Evolutionary conservation across 2,113 vertebrate species (phyloP).

Genomic region (Stigmatopora nigra): DNA sequence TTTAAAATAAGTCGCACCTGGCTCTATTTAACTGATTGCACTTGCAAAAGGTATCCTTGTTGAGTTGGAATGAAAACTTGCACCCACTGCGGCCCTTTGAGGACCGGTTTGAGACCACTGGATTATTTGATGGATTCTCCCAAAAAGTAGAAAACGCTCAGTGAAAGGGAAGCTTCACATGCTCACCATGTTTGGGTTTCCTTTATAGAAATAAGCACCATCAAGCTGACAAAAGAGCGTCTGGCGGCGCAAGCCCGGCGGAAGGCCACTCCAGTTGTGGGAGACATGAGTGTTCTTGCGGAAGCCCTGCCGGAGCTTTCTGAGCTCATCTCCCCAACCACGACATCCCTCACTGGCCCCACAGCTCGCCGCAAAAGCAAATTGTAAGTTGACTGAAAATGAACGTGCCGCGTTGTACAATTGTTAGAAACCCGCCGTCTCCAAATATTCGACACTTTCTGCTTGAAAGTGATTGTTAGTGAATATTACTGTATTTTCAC

Average conservation of each 20-base stretch:
- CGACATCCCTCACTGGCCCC: background rate
- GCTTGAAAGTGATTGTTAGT: background rate
- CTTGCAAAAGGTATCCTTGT: too few species aligned
- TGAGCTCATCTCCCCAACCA: slow-evolving; percentile 54
- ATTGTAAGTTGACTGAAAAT: slow-evolving; percentile 33
- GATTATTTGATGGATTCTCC: background rate
- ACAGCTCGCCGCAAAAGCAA: slow-evolving; percentile 48
- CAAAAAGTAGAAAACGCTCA: background rate
- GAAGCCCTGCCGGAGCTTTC: slow-evolving; percentile 84
- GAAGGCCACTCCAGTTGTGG: slow-evolving; percentile 77
- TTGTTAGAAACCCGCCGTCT: background rate
- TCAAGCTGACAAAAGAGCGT: slow-evolving; percentile 74
- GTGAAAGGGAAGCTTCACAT: background rate
- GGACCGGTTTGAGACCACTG: too few species aligned
- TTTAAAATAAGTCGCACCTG: too few species aligned
- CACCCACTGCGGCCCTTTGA: too few species aligned
- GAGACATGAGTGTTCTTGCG: slow-evolving; percentile 80
- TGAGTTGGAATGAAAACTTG: too few species aligned
- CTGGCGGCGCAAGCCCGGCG: slow-evolving; percentile 68
- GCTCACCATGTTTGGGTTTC: background rate
- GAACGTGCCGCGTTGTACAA: background rate
- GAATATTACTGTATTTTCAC: too few species aligned
- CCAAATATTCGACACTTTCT: background rate
- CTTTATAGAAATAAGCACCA: slow-evolving; percentile 78
- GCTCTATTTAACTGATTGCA: too few species aligned